Evolutionary conservation across 2,888 invertebrate genomes (phyloP), one percentile per base, ranked within the genome.

Genomic region (Petrophora chlorosata): DNA sequence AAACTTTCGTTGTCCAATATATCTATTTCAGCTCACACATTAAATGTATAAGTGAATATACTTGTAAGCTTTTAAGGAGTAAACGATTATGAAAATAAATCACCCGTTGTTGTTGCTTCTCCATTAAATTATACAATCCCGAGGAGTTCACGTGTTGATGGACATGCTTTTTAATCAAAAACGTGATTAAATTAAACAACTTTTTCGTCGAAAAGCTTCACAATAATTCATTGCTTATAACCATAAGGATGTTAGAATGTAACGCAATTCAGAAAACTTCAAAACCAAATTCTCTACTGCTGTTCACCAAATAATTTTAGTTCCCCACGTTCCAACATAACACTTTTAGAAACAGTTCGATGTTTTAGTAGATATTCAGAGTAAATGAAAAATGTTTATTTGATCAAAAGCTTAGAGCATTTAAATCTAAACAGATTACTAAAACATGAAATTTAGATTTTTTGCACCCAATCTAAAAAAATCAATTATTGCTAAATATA

Each of bases 1-100:
- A 10, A 22, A 22, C 15, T 22, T n/a, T n/a, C n/a, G n/a, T 13
- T 7, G 1, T 26, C 5, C 0, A 7, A n/a, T 13, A 13, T 17
- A 33, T 34, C 12, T 8, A 26, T 17, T 15, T 33, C 19, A 42
- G 19, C 14, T 29, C 22, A 29, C 16, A 13, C 13, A 33, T 32
- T 30, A 36, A 26, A 26, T 13, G 29, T 25, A 17, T 32, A 32
- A 46, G 32, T 46, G 38, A 39, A 43, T 35, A 34, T 35, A n/a
- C 35, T 15, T 43, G 22, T 35, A 29, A 38, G 30, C 12, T 43
- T 10, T 15, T 25, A 5, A 13, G 29, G 28, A 34, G 9, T 13
- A 28, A 19, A 29, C 32, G 25, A 38, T 38, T 38, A 38, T 45
- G 25, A 32, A 36, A 35, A 45, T 45, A 45, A 32, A 45, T 38